phyloP scores from a whole-genome alignment of 2,888 invertebrate genomes.

The Desoria tigrina region DNA sequence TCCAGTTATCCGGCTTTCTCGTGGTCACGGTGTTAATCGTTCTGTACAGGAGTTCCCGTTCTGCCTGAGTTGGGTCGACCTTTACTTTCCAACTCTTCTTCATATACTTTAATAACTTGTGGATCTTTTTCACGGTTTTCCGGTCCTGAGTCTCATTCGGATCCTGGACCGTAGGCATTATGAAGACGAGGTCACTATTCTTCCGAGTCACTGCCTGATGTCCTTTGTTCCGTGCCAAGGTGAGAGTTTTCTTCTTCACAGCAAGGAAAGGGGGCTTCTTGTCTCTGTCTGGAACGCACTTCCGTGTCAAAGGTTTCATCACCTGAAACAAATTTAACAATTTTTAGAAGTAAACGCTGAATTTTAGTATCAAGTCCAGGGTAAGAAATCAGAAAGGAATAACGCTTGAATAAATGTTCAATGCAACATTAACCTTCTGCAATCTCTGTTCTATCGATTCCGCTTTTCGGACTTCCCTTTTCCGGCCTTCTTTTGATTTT shows the following conservation, averaged over 20 bases:
- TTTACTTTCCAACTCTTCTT: conserved; percentile 45
- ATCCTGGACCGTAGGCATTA: conserved; percentile 37
- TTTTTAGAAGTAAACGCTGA: too few relatives aligned
- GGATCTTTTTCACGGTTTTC: conserved; percentile 33
- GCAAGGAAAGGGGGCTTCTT: neutral
- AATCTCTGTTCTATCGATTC: too few relatives aligned
- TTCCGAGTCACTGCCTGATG: neutral
- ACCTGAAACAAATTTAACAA: too few relatives aligned
- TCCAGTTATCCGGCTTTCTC: conserved; percentile 32
- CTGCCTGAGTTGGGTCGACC: conserved; percentile 27
- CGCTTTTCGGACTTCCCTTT: too few relatives aligned
- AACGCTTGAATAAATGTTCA: too few relatives aligned
- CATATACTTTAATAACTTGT: conserved; percentile 47
- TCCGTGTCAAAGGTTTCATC: conserved; percentile 11
- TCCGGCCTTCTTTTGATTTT: too few relatives aligned
- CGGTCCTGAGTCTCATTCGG: conserved; percentile 25
- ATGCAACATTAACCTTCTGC: too few relatives aligned
- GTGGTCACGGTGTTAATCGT: conserved; percentile 32
- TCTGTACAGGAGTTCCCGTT: conserved; percentile 31
- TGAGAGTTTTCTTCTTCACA: neutral
- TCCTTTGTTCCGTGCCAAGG: neutral
- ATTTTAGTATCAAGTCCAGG: too few relatives aligned
- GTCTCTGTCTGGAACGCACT: conserved; percentile 14
- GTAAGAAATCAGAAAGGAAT: too few relatives aligned
- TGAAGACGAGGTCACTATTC: conserved; percentile 22